These are phyloP conservation scores for Schrankia costaestrigalis DNA, from an alignment of 2,888 invertebrate genomes.

Conservation along the genomic window DNA sequence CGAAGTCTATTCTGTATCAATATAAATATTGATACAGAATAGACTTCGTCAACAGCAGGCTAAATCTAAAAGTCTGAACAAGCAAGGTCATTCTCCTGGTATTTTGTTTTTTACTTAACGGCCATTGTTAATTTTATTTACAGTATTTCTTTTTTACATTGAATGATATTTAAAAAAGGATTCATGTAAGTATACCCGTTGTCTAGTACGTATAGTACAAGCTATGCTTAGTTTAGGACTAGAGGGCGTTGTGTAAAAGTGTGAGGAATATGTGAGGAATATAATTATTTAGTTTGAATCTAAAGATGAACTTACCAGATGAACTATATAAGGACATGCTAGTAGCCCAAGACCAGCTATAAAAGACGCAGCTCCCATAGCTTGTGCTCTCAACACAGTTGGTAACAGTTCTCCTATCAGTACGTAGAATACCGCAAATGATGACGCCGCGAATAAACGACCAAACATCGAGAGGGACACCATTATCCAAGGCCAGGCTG, in stretches of 20 bases:
- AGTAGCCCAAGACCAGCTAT: slow-evolving; percentile 82
- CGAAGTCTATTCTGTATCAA: too few relatives aligned
- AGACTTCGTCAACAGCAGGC: too few relatives aligned
- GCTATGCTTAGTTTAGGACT: too few relatives aligned
- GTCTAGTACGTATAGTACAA: too few relatives aligned
- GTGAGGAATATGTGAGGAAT: background rate
- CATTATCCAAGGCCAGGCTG: slow-evolving; percentile 83
- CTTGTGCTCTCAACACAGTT: slow-evolving; percentile 83
- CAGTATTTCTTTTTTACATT: too few relatives aligned
- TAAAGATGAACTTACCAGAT: slow-evolving; percentile 64
- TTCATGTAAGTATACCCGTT: too few relatives aligned
- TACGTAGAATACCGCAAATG: slow-evolving; percentile 85
- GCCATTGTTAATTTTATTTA: too few relatives aligned
- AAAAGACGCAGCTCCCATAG: slow-evolving; percentile 84
- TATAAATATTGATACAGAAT: too few relatives aligned
- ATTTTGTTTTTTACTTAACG: too few relatives aligned
- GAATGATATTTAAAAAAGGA: too few relatives aligned
- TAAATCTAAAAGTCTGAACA: too few relatives aligned
- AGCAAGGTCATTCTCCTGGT: too few relatives aligned
- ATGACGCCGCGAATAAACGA: slow-evolving; percentile 84
- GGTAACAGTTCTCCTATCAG: slow-evolving; percentile 85
- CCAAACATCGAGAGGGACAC: slow-evolving; percentile 84
- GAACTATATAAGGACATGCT: slow-evolving; percentile 83
- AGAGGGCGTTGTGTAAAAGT: background rate
- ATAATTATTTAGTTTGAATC: background rate